Conservation (phyloP, 2,797 vertebrate species). For the Vespertilio murinus region DNA sequence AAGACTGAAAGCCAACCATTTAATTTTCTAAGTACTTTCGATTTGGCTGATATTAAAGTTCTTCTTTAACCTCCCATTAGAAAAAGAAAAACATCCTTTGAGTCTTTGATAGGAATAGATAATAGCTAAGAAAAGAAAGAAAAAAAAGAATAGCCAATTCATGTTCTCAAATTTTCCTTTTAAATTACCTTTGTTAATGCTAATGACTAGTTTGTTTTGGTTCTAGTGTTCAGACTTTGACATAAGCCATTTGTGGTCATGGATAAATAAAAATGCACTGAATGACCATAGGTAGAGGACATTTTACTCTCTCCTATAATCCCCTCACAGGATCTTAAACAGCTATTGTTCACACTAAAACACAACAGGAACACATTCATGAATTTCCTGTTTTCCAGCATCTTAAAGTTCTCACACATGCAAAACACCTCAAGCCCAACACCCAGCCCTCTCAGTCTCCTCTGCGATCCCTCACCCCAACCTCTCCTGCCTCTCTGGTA, state of each 20-base stretch:
- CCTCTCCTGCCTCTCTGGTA: not conserved
- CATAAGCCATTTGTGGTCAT: not conserved
- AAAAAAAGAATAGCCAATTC: not conserved
- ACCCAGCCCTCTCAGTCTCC: not conserved
- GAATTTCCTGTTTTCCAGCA: slow-evolving; percentile 52
- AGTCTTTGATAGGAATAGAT: not conserved
- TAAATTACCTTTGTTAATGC: not conserved
- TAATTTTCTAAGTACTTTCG: slow-evolving; percentile 45
- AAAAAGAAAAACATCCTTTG: not conserved
- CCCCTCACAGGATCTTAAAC: slow-evolving; percentile 5
- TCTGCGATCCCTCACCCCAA: not conserved
- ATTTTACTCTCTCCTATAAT: not conserved
- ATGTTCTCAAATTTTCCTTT: slow-evolving; percentile 31
- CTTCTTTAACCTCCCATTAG: slow-evolving; percentile 6
- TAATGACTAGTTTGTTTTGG: not conserved
- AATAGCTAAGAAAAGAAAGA: slow-evolving; percentile 1
- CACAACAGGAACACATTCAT: slow-evolving; percentile 17
- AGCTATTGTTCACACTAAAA: slow-evolving; percentile 30
- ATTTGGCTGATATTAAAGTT: slow-evolving; percentile 34
- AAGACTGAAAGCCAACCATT: not conserved
- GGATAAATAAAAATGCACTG: not conserved
- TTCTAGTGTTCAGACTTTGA: slow-evolving; percentile 31
- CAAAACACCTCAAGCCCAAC: not conserved
- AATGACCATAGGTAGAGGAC: not conserved
- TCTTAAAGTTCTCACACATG: not conserved